These are phyloP conservation scores for Xiphorhynchus elegans DNA, from an alignment of 2,113 vertebrate species.

Conservation along the genomic window DNA sequence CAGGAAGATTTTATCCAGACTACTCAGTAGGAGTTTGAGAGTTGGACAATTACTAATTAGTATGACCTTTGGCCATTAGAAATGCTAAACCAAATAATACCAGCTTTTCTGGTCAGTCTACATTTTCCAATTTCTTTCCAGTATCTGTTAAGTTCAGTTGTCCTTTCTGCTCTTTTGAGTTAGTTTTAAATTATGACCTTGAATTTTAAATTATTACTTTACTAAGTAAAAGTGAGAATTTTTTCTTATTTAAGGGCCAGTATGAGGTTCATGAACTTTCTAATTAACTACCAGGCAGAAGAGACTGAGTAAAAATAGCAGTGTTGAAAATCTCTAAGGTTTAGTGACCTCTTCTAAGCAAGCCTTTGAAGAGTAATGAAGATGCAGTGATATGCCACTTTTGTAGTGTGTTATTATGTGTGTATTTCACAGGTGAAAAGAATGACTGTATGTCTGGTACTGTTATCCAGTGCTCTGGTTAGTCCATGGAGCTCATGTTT, in stretches of 20 bases:
- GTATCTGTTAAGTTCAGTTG: neutral
- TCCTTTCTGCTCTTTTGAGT: conserved; percentile 42
- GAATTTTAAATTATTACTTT: conserved; percentile 38
- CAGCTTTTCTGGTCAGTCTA: neutral
- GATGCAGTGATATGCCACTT: neutral
- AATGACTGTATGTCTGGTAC: neutral
- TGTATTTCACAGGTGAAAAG: neutral
- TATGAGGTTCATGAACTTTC: conserved; percentile 50
- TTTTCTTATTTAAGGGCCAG: conserved; percentile 56
- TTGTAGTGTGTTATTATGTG: neutral
- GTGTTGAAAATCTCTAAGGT: neutral
- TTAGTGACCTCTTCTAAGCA: neutral
- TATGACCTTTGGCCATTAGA: neutral
- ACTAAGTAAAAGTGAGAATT: conserved; percentile 47
- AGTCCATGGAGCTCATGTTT: neutral
- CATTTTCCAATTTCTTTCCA: neutral
- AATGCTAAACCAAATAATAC: neutral
- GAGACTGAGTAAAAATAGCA: conserved; percentile 36
- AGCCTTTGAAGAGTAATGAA: conserved; percentile 7
- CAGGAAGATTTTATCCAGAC: neutral
- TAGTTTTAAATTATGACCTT: conserved; percentile 39
- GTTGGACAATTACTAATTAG: neutral
- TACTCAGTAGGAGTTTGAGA: neutral
- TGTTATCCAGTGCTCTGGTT: neutral
- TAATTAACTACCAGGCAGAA: conserved; percentile 55